Percentiles rank a stretch among this genome's conserved stretches.
phyloP scores from a whole-genome alignment of 1,140 invertebrate genomes.

The Drusus annulatus region DNA sequence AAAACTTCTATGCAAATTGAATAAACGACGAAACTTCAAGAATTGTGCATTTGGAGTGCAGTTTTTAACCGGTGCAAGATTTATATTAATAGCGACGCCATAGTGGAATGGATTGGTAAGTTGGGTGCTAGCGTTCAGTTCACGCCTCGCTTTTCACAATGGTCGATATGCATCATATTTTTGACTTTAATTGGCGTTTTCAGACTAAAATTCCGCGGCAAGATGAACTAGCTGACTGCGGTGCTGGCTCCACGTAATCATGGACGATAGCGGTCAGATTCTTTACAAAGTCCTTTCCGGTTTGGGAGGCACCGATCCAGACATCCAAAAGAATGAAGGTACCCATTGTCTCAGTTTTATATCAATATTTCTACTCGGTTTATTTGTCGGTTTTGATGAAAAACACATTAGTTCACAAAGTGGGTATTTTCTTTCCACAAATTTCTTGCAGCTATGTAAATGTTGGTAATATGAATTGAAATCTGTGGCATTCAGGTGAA shows the following conservation, averaged over 20 bases:
- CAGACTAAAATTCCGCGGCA: background rate
- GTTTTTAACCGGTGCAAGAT: conserved; percentile 8
- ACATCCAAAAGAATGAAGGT: conserved; percentile 18
- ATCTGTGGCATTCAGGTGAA: too few relatives aligned
- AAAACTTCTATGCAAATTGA: conserved; percentile 34
- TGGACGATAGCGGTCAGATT: conserved; percentile 36
- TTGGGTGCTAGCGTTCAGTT: background rate
- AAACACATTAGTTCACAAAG: too few relatives aligned
- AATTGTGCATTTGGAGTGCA: background rate
- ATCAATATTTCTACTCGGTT: background rate
- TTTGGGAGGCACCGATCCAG: conserved; percentile 25
- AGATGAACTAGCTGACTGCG: conserved; percentile 7
- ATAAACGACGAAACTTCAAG: conserved; percentile 2
- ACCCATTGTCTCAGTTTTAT: background rate
- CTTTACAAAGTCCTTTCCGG: conserved; percentile 32
- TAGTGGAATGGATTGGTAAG: conserved; percentile 30
- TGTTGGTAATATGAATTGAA: too few relatives aligned
- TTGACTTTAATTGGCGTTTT: background rate
- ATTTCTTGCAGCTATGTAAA: too few relatives aligned
- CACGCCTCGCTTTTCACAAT: conserved; percentile 13
- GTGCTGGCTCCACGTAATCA: conserved; percentile 8
- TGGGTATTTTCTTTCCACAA: too few relatives aligned
- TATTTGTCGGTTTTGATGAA: too few relatives aligned
- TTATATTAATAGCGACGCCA: conserved; percentile 33
- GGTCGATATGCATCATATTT: background rate